A percentile compares a stretch with the other conserved stretches of the same genome.
Conservation (phyloP, 1,140 invertebrate species). For the Zelostemma sp. region DNA sequence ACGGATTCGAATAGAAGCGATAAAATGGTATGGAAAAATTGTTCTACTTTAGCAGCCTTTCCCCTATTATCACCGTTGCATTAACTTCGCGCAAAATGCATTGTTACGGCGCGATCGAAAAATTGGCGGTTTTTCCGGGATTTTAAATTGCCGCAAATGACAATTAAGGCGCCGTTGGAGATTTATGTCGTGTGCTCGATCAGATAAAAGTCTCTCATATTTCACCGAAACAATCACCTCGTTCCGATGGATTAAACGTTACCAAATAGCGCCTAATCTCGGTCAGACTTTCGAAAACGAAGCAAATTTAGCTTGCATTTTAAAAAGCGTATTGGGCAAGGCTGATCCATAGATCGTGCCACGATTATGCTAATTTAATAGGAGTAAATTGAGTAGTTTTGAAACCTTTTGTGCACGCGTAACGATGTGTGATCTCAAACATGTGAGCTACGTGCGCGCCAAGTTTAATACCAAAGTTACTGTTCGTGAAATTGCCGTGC, state of each 20-base stretch:
- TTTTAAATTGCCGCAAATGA: no score
- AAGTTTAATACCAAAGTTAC: slow-evolving; percentile 15
- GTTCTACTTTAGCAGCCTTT: no score
- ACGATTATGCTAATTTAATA: slow-evolving; percentile 50
- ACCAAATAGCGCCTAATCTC: slow-evolving; percentile 8
- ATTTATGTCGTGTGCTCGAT: no score
- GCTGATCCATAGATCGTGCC: slow-evolving; percentile 21
- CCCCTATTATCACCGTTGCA: no score
- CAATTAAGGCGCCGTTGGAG: no score
- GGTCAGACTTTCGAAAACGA: slow-evolving; percentile 33
- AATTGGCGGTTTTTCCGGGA: no score
- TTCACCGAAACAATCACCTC: neutral
- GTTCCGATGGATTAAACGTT: neutral
- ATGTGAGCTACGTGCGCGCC: slow-evolving; percentile 20
- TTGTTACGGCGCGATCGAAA: no score
- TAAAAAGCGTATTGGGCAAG: slow-evolving; percentile 37
- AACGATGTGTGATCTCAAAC: slow-evolving; percentile 27
- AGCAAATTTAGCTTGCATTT: slow-evolving; percentile 15
- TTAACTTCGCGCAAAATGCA: no score
- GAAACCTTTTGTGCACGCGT: slow-evolving; percentile 25
- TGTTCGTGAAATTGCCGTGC: slow-evolving; percentile 37
- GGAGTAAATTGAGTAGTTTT: slow-evolving; percentile 44
- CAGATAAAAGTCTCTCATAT: neutral
- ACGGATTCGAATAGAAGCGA: no score
- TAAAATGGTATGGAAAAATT: no score